phyloP scores from a whole-genome alignment of 2,888 invertebrate genomes.

The Limenitis camilla region DNA sequence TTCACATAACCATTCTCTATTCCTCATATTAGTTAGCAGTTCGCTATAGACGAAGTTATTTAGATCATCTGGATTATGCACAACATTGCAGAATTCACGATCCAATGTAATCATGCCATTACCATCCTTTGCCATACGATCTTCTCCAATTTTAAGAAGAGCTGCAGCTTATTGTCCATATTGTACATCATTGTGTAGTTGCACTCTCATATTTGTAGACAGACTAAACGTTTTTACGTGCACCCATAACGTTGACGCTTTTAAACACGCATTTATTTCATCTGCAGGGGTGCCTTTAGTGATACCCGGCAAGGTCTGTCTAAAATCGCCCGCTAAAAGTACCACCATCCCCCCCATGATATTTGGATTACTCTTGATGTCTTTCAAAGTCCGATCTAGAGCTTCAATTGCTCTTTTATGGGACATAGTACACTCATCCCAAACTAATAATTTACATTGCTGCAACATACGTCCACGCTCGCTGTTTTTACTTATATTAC shows the following conservation, averaged over 20 bases:
- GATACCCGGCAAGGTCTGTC: slow-evolving; percentile 22
- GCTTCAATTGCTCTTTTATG: slow-evolving; percentile 4
- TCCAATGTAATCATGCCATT: slow-evolving; percentile 24
- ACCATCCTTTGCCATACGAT: slow-evolving; percentile 19
- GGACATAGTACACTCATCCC: no score
- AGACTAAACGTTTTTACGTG: background rate
- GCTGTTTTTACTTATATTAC: slow-evolving; percentile 26
- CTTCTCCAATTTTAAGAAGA: slow-evolving; percentile 29
- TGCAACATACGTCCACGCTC: slow-evolving; percentile 23
- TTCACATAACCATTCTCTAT: slow-evolving; percentile 27
- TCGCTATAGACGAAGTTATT: slow-evolving; percentile 22
- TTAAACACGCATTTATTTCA: background rate
- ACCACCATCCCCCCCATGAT: slow-evolving; percentile 20
- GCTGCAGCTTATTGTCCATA: slow-evolving; percentile 5
- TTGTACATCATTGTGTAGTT: no score
- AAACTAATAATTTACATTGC: slow-evolving; percentile 8
- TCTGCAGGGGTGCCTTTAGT: slow-evolving; percentile 8
- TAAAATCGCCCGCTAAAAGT: slow-evolving; percentile 23
- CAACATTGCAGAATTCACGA: slow-evolving; percentile 23
- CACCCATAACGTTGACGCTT: background rate
- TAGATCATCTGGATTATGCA: slow-evolving; percentile 21
- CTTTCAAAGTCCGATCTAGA: slow-evolving; percentile 23
- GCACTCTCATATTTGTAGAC: no score
- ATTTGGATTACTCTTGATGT: slow-evolving; percentile 23
- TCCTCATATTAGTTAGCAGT: slow-evolving; percentile 21